These are phyloP conservation scores for Cybosia mesomella DNA, from an alignment of 2,888 invertebrate species.

Conservation along the genomic window DNA sequence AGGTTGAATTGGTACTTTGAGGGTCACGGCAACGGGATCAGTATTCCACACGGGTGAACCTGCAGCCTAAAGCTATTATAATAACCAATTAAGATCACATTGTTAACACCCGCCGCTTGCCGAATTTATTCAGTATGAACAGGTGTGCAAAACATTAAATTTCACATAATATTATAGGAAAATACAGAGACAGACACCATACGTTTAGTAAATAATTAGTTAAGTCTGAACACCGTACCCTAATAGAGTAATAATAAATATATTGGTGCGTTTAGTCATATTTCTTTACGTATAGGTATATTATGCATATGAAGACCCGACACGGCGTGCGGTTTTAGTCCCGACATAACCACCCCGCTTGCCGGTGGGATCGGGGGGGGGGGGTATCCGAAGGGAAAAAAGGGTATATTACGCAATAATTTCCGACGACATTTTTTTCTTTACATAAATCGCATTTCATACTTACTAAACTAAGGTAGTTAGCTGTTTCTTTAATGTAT, in stretches of 20 bases:
- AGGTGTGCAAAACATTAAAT: constrained; percentile 47
- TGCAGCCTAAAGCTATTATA: neutral
- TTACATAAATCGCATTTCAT: no score
- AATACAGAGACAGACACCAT: constrained; percentile 38
- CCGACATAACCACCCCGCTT: no score
- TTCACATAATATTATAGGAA: constrained; percentile 42
- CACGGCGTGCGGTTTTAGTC: no score
- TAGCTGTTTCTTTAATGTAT: no score
- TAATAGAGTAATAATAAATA: neutral
- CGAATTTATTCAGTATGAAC: constrained; percentile 39
- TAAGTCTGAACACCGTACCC: neutral
- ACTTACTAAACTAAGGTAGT: no score
- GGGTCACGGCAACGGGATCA: neutral
- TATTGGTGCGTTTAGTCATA: neutral
- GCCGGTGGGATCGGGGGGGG: no score
- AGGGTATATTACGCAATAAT: no score
- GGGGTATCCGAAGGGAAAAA: no score
- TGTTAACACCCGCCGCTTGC: constrained; percentile 22
- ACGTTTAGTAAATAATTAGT: constrained; percentile 4
- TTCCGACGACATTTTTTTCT: no score
- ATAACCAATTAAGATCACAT: neutral
- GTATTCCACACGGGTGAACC: neutral
- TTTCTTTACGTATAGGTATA: no score
- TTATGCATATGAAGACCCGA: no score
- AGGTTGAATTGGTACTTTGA: neutral